phyloP scores from a whole-genome alignment of 2,113 vertebrate species.

The Plectropomus leopardus region DNA sequence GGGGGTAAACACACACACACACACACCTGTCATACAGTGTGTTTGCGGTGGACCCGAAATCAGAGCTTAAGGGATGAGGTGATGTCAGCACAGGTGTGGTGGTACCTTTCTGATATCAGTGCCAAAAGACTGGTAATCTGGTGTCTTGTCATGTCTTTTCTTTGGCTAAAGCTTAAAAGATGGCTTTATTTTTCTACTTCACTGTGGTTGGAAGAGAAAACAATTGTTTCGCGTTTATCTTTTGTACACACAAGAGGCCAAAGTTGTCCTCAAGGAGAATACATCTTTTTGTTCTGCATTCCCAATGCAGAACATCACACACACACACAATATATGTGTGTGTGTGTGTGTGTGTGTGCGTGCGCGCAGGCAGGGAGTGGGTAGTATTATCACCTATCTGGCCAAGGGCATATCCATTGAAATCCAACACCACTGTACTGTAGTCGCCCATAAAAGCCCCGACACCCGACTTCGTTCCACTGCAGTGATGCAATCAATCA shows the following conservation, averaged over 20 bases:
- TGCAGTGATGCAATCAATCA: constrained; percentile 80
- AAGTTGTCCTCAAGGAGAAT: background rate
- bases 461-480: constrained; percentile 78
- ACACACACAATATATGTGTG: constrained; percentile 3
- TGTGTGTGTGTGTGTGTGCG: constrained; percentile 33
- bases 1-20: constrained; percentile 47
- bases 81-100: constrained; percentile 80
- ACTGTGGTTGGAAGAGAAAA: background rate
- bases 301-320: background rate
- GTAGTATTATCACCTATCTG: constrained; percentile 69
- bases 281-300: background rate
- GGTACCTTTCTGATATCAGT: constrained; percentile 39
- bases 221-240: background rate
- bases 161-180: background rate
- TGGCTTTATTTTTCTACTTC: background rate
- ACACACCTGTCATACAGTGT: constrained; percentile 13
- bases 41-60: constrained; percentile 74
- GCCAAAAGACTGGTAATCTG: constrained; percentile 51
- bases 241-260: background rate
- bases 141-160: constrained; percentile 1
- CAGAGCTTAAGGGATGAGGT: constrained; percentile 69
- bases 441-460: constrained; percentile 69
- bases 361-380: background rate
- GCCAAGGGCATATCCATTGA: constrained; percentile 79
- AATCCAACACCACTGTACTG: constrained; percentile 76